Base-by-base conservation (phyloP, 1,140 invertebrate genomes). In the Lanistes nyassanus region DNA sequence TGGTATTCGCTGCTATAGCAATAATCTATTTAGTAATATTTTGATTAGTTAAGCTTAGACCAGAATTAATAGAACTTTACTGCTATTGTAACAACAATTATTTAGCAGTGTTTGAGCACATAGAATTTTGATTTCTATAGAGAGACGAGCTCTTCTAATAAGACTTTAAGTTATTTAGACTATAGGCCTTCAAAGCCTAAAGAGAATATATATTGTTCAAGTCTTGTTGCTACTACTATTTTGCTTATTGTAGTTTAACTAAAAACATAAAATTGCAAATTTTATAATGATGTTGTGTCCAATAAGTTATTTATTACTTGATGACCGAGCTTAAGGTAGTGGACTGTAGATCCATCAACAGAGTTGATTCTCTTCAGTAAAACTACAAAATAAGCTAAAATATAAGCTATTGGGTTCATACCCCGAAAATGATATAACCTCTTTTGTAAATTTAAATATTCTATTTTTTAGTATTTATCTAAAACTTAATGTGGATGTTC, bases 121-220 rank as follows among this genome's bases (percentile, higher is more conserved):
- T 42, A 66, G 64, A 66, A 66, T 66, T 66, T 66, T 66, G 64
- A 66, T 66, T 66, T 66, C 64, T 66, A 42, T 23, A 39, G 64
- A 66, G 64, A 66, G 64, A 39, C 64, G 47, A 0, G 23, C 3
- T 39, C 64, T 66, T 39, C 64, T 66, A 26, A n/a, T 66, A 64
- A 64, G 62, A 29, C 37, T 31, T 64, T 72, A 72, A 72, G 69
- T 72, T 72, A 72, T 21, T 21, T 6, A 72, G 60, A 72, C 69
- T 72, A 36, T 31, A 58, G n/a, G 69, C 69, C 69, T 72, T 72
- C 69, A 72, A 72, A 72, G 69, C 69, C 37, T 37, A 34, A 58
- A 72, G 39, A 56, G 34, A 58, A 60, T 34, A 34, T 36, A 23
- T n/a, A 36, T 36, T 58, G 19, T 60, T 53, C 56, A 55, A 55